These are phyloP conservation scores for Casuarius casuarius DNA, from an alignment of 2,113 vertebrate species.

Conservation along the genomic window DNA sequence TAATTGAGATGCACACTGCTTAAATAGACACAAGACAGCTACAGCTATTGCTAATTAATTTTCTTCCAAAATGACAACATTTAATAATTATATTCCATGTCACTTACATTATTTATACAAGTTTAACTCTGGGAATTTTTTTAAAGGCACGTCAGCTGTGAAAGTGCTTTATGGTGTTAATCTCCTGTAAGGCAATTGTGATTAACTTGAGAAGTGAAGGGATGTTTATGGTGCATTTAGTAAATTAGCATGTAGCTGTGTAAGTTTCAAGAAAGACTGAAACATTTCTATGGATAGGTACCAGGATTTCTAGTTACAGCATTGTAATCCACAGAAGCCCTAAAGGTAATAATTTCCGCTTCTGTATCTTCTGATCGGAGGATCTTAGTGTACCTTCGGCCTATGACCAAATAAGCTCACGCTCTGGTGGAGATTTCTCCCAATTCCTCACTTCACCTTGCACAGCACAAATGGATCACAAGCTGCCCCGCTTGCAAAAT, in stretches of 20 bases:
- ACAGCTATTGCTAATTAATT: conserved; percentile 82
- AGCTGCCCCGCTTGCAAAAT: neutral
- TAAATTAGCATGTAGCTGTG: neutral
- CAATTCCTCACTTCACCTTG: neutral
- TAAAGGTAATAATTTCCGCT: neutral
- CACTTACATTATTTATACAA: conserved; percentile 64
- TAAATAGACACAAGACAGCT: conserved; percentile 80
- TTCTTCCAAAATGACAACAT: conserved; percentile 80
- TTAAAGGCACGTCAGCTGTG: conserved; percentile 19
- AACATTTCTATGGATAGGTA: neutral
- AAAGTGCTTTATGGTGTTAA: conserved; percentile 58
- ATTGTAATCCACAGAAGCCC: neutral
- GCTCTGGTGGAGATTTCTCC: neutral
- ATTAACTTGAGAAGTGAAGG: conserved; percentile 31
- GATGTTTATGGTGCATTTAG: neutral
- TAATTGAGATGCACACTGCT: conserved; percentile 81
- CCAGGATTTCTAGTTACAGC: neutral
- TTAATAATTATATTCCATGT: conserved; percentile 77
- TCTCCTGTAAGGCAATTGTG: conserved; percentile 35
- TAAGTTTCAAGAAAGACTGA: neutral
- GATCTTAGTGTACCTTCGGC: neutral
- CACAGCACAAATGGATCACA: neutral
- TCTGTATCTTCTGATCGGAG: neutral
- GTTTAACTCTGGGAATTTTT: conserved; percentile 58
- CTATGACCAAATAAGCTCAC: rapidly evolving